A percentile compares a stretch with the other conserved stretches of the same genome.
Evolutionary conservation across 1,140 invertebrate genomes (phyloP).

Genomic region (Bombyx mori): ASM3026992v2 NC_085121.1:5882001-5882500

Average conservation of each 20-base stretch:
- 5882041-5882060: conserved; percentile 71
- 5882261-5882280: conserved; percentile 37
- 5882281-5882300: conserved; percentile 45
- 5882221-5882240: conserved; percentile 68
- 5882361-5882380: conserved; percentile 31
- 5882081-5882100: conserved; percentile 45
- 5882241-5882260: conserved; percentile 53
- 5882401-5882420: conserved; percentile 26
- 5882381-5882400: conserved; percentile 15
- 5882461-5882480: not conserved
- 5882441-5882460: conserved; percentile 17
- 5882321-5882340: conserved; percentile 18
- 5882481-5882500: conserved; percentile 23
- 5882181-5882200: conserved; percentile 65
- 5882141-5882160: conserved; percentile 72
- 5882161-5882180: conserved; percentile 65
- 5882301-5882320: conserved; percentile 34
- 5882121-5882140: conserved; percentile 67
- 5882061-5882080: conserved; percentile 41
- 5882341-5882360: conserved; percentile 22
- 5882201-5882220: conserved; percentile 65
- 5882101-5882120: conserved; percentile 70
- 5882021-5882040: conserved; percentile 68
- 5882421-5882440: conserved; percentile 18
- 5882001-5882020: conserved; percentile 67